Percentiles rank a stretch among this genome's conserved stretches.
phyloP scores from a whole-genome alignment of 2,888 invertebrate species.

The Drosophila peninsularis region DNA sequence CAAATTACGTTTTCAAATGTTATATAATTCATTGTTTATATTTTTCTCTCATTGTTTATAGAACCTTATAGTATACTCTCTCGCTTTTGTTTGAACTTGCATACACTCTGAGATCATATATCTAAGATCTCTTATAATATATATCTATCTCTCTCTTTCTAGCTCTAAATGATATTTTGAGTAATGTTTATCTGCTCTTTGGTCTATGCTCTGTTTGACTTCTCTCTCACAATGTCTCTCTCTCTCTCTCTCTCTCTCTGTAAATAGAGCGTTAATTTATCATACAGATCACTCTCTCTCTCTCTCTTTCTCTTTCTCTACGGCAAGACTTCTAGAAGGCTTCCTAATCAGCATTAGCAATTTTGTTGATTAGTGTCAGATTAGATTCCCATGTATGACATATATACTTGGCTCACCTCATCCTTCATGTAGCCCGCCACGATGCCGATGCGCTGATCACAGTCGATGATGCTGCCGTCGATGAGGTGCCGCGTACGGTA shows the following conservation, averaged over 20 bases:
- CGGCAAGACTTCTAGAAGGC: not conserved
- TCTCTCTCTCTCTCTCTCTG: not conserved
- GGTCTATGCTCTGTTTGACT: too few relatives aligned
- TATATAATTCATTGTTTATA: too few relatives aligned
- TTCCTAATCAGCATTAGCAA: not conserved
- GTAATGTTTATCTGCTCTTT: too few relatives aligned
- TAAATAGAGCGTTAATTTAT: too few relatives aligned
- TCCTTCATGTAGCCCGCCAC: constrained; percentile 95
- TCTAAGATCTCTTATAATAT: too few relatives aligned
- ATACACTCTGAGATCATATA: too few relatives aligned
- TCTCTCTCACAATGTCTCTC: too few relatives aligned
- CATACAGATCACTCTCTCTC: not conserved
- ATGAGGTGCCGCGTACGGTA: constrained; percentile 95
- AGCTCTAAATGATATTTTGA: not conserved
- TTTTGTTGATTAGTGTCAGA: not conserved
- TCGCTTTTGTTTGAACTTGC: too few relatives aligned
- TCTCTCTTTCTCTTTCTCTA: not conserved
- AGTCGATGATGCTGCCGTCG: constrained; percentile 94
- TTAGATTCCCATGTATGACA: not conserved
- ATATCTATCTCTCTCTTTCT: not conserved
- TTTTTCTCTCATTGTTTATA: too few relatives aligned
- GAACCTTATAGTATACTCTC: too few relatives aligned
- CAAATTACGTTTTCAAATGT: too few relatives aligned
- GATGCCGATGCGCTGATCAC: constrained; percentile 95
- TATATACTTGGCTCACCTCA: constrained; percentile 88